Percentiles rank a stretch among this genome's conserved stretches.
Evolutionary conservation across 2,113 vertebrate genomes (phyloP).

Genomic region (Petroica traversi): DNA sequence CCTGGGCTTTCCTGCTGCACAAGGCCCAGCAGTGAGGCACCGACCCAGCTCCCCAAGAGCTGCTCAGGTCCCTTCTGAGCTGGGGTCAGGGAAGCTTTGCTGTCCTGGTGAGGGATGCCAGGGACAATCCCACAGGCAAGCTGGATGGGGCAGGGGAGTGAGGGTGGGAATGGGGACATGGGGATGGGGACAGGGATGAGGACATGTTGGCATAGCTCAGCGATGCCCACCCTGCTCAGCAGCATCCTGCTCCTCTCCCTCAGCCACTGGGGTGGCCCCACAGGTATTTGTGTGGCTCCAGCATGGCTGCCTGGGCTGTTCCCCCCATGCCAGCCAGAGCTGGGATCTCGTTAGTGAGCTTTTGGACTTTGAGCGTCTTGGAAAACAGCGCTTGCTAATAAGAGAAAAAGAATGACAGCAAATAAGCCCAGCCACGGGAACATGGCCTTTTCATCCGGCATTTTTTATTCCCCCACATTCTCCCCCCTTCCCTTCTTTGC

Average conservation of each 20-base stretch:
- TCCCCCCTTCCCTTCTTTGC: neutral
- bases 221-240: neutral
- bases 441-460: neutral
- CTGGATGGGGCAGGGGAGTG: neutral
- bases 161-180: no score
- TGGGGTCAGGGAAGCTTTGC: neutral
- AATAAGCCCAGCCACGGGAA: neutral
- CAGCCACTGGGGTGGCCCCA: neutral
- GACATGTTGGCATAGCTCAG: fast-evolving
- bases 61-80: fast-evolving
- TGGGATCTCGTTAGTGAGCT: neutral
- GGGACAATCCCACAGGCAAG: neutral
- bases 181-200: neutral
- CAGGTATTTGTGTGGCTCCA: neutral
- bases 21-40: fast-evolving
- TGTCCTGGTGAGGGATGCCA: neutral
- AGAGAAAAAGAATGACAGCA: conserved; percentile 39
- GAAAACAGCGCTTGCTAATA: neutral
- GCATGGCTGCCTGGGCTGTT: fast-evolving
- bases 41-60: fast-evolving
- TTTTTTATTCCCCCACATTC: neutral
- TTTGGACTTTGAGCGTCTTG: neutral
- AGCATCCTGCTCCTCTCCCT: neutral
- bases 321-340: fast-evolving
- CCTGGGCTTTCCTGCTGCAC: neutral